Evolutionary conservation across 2,888 invertebrate species (phyloP).

Genomic region (Melieria omissa): DNA sequence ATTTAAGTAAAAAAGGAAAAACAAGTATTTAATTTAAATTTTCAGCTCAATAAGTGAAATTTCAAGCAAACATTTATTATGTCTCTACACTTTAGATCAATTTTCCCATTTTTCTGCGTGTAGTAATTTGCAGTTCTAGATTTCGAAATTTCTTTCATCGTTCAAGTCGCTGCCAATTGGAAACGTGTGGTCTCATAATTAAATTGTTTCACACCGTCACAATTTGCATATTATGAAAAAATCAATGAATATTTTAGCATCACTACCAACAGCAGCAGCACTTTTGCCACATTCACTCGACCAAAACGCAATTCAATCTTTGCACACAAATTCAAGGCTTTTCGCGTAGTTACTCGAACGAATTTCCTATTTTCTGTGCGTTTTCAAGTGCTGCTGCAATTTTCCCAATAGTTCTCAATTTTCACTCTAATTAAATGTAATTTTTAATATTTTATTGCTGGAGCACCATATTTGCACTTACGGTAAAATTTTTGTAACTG

Average conservation of each 20-base stretch:
- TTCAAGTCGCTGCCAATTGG: too few species aligned
- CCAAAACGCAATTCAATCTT: neutral
- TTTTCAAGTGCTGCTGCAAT: neutral
- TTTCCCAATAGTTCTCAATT: neutral
- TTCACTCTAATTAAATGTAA: slow-evolving; percentile 2
- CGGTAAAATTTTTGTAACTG: slow-evolving; percentile 62
- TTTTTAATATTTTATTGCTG: slow-evolving; percentile 31
- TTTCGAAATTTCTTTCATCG: too few species aligned
- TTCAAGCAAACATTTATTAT: too few species aligned
- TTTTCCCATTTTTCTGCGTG: too few species aligned
- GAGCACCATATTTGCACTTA: slow-evolving; percentile 58
- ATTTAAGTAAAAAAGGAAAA: too few species aligned
- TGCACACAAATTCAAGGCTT: neutral
- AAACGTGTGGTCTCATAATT: too few species aligned
- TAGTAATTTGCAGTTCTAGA: too few species aligned
- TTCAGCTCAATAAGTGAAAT: too few species aligned
- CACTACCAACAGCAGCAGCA: slow-evolving; percentile 6
- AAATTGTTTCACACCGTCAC: neutral
- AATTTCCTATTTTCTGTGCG: slow-evolving; percentile 5
- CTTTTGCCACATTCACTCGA: neutral
- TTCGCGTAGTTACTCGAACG: neutral
- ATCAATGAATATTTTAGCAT: slow-evolving; percentile 33
- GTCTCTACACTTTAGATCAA: too few species aligned
- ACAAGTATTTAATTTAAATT: too few species aligned
- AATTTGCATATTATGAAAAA: slow-evolving; percentile 12